Evolutionary conservation across 2,797 vertebrate genomes (phyloP).

Genomic region (Psittacula derbiana): DNA sequence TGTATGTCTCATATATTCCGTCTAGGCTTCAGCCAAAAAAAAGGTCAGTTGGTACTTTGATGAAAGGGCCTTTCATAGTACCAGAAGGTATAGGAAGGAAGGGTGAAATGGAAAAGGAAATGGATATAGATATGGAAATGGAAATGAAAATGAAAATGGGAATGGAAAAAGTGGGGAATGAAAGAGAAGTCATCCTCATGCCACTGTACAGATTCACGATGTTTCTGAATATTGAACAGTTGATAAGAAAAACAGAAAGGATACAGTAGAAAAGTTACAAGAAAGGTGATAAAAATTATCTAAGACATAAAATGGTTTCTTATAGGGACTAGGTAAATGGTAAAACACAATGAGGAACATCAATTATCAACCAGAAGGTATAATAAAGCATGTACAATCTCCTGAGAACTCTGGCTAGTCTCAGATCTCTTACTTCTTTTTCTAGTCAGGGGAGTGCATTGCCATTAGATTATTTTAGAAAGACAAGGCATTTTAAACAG

Average conservation of each 20-base stretch:
- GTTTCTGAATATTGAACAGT: neutral
- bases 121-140: neutral
- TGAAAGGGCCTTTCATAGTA: neutral
- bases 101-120: neutral
- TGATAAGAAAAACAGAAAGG: neutral
- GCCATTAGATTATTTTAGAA: neutral
- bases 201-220: neutral
- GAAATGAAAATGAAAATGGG: neutral
- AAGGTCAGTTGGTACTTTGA: rapidly evolving
- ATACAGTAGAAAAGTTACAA: neutral
- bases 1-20: neutral
- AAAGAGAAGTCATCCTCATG: neutral
- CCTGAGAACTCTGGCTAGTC: neutral
- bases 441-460: rapidly evolving
- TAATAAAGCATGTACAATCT: neutral
- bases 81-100: neutral
- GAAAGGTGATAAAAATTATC: neutral
- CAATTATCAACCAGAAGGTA: neutral
- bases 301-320: neutral
- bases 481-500: neutral
- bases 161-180: neutral
- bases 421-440: neutral
- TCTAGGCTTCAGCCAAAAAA: neutral
- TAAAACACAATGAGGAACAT: neutral
- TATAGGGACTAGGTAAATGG: neutral